Evolutionary conservation across 2,888 invertebrate genomes (phyloP).

Genomic region (Orchesella flavescens): DNA sequence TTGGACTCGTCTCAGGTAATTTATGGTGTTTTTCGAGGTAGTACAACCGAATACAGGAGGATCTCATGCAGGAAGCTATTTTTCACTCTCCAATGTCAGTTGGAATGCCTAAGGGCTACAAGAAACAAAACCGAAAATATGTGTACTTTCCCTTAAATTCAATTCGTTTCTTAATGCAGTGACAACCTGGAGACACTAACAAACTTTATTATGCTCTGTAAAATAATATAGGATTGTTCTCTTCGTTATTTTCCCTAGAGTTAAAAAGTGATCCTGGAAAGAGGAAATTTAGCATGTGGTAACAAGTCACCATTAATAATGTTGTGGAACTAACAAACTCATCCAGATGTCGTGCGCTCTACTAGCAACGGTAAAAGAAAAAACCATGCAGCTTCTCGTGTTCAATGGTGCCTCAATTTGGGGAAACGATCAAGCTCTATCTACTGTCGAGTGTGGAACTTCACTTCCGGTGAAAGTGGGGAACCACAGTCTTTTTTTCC

Average conservation of each 20-base stretch:
- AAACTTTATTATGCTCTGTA: no score
- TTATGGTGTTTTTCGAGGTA: conserved; percentile 50
- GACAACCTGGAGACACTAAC: no score
- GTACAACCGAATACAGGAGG: conserved; percentile 16
- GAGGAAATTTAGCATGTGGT: neutral
- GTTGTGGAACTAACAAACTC: no score
- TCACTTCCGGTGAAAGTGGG: no score
- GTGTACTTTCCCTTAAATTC: neutral
- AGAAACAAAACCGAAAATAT: neutral
- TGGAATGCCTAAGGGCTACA: neutral
- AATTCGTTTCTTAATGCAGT: neutral
- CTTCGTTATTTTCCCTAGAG: neutral
- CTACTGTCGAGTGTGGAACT: no score
- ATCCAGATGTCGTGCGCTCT: no score
- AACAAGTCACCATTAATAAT: no score
- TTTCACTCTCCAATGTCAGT: conserved; percentile 57
- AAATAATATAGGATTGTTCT: neutral
- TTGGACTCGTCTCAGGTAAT: conserved; percentile 57
- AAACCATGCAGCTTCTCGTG: no score
- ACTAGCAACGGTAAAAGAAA: no score
- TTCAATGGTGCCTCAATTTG: no score
- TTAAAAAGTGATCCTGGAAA: neutral
- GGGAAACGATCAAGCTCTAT: no score
- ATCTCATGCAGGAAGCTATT: conserved; percentile 56
- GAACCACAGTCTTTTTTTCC: no score